Evolutionary conservation across 2,888 invertebrate genomes (phyloP), one percentile per base, ranked within the genome.

Genomic region (Pycnomerus fuliginosus): DNA sequence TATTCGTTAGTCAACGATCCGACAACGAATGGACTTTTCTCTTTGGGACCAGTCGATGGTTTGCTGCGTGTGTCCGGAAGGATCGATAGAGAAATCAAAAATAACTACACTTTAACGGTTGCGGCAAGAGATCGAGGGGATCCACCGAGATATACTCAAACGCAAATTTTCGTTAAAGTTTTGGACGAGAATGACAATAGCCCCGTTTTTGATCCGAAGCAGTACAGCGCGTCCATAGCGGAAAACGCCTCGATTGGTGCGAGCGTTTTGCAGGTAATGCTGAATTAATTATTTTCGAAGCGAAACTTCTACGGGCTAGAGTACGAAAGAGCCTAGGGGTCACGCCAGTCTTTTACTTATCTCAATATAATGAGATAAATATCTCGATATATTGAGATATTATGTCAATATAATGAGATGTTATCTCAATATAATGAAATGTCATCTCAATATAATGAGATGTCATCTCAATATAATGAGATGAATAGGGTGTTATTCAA

Each of bases 181-280:
- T 74, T 90, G 33, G 93, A 93, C 68, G 90, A 90, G 70, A 93
- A 93, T 70, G 93, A 93, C 67, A 92, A 92, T 65, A 86, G 87
- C 49, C 93, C 93, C 0, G 82, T 89, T 2, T 93, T 93, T 68
- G 88, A 91, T 68, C 90, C 90, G 0, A 85, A 87, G 62, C 90
- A 91, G 67, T 94, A 93, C 67, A 90, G 90, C 48, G 90, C 93
- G 1, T 86, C 87, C 2, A 87, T 94, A 16, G 88, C 90, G 0
- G 96, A 96, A 75, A 92, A 95, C 71, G 90, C 92, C n/a, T 88
- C 89, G 54, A 90, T 94, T 55, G 96, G 95, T 3, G 89, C 90
- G 25, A 91, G 88, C 68, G 89, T 96, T 0, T 71, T 94, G 24
- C 90, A 90, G 78, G 88, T 87, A 71, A 71, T 64, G 3, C 13